Base-by-base conservation (phyloP, 2,888 invertebrate genomes). In the Sphaeridia pumilis region DNA sequence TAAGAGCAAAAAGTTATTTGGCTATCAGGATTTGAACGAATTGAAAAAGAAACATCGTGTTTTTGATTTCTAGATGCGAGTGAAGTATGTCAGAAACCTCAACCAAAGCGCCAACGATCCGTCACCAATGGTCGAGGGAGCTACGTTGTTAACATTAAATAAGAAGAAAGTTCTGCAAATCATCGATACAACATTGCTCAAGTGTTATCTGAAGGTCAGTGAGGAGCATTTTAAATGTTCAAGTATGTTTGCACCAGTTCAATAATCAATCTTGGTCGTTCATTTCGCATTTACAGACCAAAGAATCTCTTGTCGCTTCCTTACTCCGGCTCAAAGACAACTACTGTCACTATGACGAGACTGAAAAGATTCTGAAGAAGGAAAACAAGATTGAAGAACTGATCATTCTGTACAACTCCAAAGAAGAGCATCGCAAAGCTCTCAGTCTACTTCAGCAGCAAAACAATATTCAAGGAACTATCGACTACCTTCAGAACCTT, bases 181-280 rank as follows among this genome's bases (percentile, higher is more conserved):
- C 51, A 93, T 98, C 55, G 98, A 98, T 69, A 98, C 97, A 0
- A 95, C 95, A 0, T 74, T 98, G 47, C 75, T 98, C 10, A 97
- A 97, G 71, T 97, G 97, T 69, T 98, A 97, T 73, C 76, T 98
- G 54, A 86, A 89, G 80, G 88, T 85, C 71, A 66, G 61, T n/a
- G n/a, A n/a, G n/a, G n/a, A n/a, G n/a, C n/a, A n/a, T n/a, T n/a
- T n/a, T n/a, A n/a, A n/a, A n/a, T n/a, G n/a, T n/a, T n/a, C n/a
- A n/a, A n/a, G n/a, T n/a, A n/a, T n/a, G n/a, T n/a, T n/a, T n/a
- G n/a, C n/a, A n/a, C n/a, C n/a, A n/a, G n/a, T n/a, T n/a, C n/a
- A n/a, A n/a, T n/a, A n/a, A n/a, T n/a, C n/a, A n/a, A n/a, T n/a
- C n/a, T n/a, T n/a, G n/a, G n/a, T n/a, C n/a, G n/a, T n/a, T n/a